Evolutionary conservation across 2,888 invertebrate species (phyloP).

Genomic region (Hypomecis atomaria): DNA sequence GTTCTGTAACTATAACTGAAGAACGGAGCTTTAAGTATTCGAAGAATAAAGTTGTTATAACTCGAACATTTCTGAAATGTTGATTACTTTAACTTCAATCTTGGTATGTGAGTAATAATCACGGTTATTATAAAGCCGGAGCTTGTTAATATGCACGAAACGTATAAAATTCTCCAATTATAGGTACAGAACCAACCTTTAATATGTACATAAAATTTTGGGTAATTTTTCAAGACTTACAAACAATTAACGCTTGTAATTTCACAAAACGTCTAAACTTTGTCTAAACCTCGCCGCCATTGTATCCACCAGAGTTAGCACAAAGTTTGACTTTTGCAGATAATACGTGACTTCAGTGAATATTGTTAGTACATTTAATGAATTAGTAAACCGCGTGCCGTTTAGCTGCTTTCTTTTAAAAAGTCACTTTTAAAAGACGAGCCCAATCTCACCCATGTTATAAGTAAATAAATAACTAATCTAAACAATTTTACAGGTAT

Average conservation of each 20-base stretch:
- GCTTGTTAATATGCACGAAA: no score
- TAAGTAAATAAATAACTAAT: constrained; percentile 78
- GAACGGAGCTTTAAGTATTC: background rate
- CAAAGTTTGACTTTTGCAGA: constrained; percentile 80
- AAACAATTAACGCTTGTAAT: constrained; percentile 35
- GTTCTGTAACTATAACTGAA: constrained; percentile 5
- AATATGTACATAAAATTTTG: constrained; percentile 36
- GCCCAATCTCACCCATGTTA: constrained; percentile 62
- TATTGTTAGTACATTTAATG: constrained; percentile 62
- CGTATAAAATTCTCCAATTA: background rate
- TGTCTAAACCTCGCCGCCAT: constrained; percentile 52
- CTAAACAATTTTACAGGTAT: constrained; percentile 81
- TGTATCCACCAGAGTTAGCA: constrained; percentile 51
- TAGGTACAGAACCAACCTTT: constrained; percentile 29
- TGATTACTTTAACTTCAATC: no score
- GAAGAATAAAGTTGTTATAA: background rate
- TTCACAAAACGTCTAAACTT: constrained; percentile 78
- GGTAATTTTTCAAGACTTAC: constrained; percentile 14
- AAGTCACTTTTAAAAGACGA: constrained; percentile 78
- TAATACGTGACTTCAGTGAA: constrained; percentile 47
- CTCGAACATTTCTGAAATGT: background rate
- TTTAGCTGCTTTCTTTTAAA: constrained; percentile 75
- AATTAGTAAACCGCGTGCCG: constrained; percentile 63
- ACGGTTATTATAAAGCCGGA: no score
- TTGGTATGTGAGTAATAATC: no score